Base-by-base conservation (phyloP, 2,888 invertebrate genomes). In the Ormyrus pomaceus region DNA sequence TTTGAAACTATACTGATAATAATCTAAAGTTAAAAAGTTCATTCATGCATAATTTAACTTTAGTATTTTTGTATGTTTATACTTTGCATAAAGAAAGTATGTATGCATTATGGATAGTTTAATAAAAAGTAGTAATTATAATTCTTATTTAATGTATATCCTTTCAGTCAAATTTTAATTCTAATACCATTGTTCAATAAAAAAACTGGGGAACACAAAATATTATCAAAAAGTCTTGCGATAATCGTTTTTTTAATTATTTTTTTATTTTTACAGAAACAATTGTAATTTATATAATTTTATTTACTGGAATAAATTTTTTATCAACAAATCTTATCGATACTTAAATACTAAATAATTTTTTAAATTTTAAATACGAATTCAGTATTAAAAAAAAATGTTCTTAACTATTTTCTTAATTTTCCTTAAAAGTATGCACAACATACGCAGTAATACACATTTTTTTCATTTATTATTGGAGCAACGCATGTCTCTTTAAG, bases 31-130 rank as follows among this genome's bases (percentile, higher is more conserved):
- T 34, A 34, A 34, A 34, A 34, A 34, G 61, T 62, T 61, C 45
- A 59, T 45, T 9, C 10, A 5, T 8, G 45, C 46, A 73, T 58
- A 45, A 46, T 66, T 79, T 7, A 71, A 65, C 50, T 68, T 53
- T 81, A 65, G 68, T 61, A 66, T 53, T 68, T 75, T 55, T 79
- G 53, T 73, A 79, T 72, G 68, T 77, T 75, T 71, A 68, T 72
- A 72, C 69, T 76, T 68, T 64, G 79, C 75, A 59, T 34, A 9
- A 78, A 81, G 79, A 66, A 79, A 79, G 72, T 58, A 34, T 34
- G 34, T 34, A 34, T 34, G 34, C 4, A 34, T 34, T 34, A 34
- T 34, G 34, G 34, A 34, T 34, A 34, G 2, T 51, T n/a, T 7
- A 19, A 65, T 61, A 9, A 66, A 74, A 61, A 51, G 46, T 74